phyloP scores from a whole-genome alignment of 1,140 invertebrate species.

The Pogonomyrmex californicus region DNA sequence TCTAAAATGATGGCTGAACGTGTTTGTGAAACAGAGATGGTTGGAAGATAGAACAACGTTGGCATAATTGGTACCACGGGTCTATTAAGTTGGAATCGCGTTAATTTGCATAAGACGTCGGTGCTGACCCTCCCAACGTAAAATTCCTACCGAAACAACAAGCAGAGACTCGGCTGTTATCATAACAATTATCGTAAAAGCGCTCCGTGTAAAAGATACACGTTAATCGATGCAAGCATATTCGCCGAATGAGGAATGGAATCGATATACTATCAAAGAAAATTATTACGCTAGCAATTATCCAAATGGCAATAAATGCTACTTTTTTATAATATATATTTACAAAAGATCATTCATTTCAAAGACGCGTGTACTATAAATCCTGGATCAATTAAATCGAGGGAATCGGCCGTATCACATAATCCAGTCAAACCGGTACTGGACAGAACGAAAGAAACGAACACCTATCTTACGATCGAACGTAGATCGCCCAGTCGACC shows the following conservation, averaged over 20 bases:
- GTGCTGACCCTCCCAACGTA: slow-evolving; percentile 47
- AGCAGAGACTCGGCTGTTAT: slow-evolving; percentile 42
- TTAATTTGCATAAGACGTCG: slow-evolving; percentile 67
- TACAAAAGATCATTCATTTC: background rate
- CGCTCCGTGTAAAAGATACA: slow-evolving; percentile 35
- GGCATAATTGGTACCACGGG: slow-evolving; percentile 57
- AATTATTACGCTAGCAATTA: background rate
- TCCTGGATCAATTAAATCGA: slow-evolving; percentile 75
- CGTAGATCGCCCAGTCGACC: slow-evolving; percentile 52
- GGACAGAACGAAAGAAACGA: slow-evolving; percentile 70
- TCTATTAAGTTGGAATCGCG: slow-evolving; percentile 66
- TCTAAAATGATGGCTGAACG: slow-evolving; percentile 33
- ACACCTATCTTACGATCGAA: slow-evolving; percentile 57
- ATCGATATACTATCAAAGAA: background rate
- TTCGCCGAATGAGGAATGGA: background rate
- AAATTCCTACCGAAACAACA: slow-evolving; percentile 49
- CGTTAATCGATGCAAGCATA: slow-evolving; percentile 32
- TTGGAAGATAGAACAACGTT: slow-evolving; percentile 47
- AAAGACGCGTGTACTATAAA: slow-evolving; percentile 57
- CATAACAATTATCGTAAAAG: slow-evolving; percentile 66
- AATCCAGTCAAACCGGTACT: slow-evolving; percentile 76
- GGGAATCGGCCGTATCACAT: slow-evolving; percentile 68
- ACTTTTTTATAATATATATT: background rate
- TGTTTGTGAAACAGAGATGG: slow-evolving; percentile 61
- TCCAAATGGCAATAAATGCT: background rate